Evolutionary conservation across 2,113 vertebrate species (phyloP), one percentile per base, ranked within the genome.

Genomic region (Aphyosemion australe): DNA sequence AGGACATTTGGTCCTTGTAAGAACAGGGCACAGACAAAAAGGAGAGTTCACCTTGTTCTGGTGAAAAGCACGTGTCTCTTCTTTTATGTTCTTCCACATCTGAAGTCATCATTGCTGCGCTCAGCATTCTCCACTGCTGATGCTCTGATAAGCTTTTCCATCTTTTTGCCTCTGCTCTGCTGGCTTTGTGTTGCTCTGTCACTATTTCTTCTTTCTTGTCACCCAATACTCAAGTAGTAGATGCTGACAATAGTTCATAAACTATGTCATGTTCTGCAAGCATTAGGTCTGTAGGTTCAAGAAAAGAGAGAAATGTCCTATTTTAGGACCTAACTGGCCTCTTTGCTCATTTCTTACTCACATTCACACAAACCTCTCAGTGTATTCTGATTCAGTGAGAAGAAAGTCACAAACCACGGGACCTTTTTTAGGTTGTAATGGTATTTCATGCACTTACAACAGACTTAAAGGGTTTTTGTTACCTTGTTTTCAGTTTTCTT

Each of bases 21-120:
- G 55, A 65, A 71, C n/a, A 72, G 55, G 47, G 51, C 48, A 52
- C 64, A 45, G 21, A 34, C 34, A 37, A 5, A 62, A 67, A 65
- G 55, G 20, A 57, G 59, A 72, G 65, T 87, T 87, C 79, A 86
- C 85, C 78, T 84, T 87, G 78, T 65, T 70, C 69, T 72, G 68
- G 65, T 48, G 62, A 69, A 62, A 70, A 57, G 34, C 61, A 74
- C 26, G 53, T 66, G 65, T 66, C 53, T 68, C 75, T 47, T 84
- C 68, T 73, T 71, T 48, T 54, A 62, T 78, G 74, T 61, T 64
- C 64, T 26, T 14, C 65, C 76, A 37, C 65, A 88, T 85, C 73
- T 67, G 47, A 80, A 78, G 52, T 68, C 75, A 34, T 66, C 73
- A 84, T 79, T 75, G 15, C 70, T 67, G 49, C 58, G 56, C 69